Conservation (phyloP, 1,140 invertebrate species). For the Bombus affinis region DNA sequence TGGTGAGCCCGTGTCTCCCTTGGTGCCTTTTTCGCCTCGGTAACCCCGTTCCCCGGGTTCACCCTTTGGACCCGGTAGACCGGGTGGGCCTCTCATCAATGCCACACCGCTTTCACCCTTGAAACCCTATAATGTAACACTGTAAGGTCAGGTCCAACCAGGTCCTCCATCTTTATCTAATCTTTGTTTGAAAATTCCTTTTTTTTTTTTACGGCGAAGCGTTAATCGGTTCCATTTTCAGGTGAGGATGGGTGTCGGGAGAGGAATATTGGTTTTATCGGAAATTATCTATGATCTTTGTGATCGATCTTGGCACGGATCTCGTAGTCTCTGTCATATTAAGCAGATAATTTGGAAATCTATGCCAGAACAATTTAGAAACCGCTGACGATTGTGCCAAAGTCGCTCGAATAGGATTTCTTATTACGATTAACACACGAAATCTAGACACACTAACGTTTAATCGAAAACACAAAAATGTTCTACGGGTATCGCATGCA, state of each 20-base stretch:
- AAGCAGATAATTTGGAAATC: background rate
- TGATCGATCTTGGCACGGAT: constrained; percentile 29
- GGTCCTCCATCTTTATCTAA: constrained; percentile 73
- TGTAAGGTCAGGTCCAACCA: constrained; percentile 79
- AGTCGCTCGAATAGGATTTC: constrained; percentile 31
- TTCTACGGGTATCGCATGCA: constrained; percentile 58
- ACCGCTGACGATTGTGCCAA: background rate
- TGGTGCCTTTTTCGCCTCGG: constrained; percentile 80
- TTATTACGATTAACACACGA: constrained; percentile 45
- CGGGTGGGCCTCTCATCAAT: constrained; percentile 78
- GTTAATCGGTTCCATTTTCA: constrained; percentile 43
- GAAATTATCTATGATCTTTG: constrained; percentile 37
- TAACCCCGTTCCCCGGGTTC: constrained; percentile 81
- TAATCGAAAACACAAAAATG: constrained; percentile 48
- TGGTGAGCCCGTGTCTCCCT: constrained; percentile 79
- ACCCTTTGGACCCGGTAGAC: constrained; percentile 81
- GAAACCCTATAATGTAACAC: constrained; percentile 78
- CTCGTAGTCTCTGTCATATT: background rate
- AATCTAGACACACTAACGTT: constrained; percentile 43
- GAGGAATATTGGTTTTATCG: constrained; percentile 41
- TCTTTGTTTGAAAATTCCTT: constrained; percentile 6
- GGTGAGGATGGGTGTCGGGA: constrained; percentile 53
- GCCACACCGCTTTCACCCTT: constrained; percentile 81
- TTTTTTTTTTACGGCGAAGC: constrained; percentile 54
- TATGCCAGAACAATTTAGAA: background rate